Evolutionary conservation across 1,140 invertebrate genomes (phyloP), one percentile per base, ranked within the genome.

Genomic region (Pantala flavescens): DNA sequence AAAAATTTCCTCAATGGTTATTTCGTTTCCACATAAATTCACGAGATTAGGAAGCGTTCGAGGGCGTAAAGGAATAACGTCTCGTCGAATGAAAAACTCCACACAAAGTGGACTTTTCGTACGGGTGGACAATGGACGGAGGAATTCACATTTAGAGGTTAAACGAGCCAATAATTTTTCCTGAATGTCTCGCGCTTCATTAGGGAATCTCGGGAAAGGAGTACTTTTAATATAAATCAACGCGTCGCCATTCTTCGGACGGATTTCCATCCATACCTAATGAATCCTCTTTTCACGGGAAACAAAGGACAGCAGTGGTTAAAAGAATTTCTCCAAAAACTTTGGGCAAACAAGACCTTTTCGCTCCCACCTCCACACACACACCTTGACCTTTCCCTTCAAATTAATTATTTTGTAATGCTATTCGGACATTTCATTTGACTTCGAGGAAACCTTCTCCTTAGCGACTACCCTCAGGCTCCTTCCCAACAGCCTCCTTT

Each of bases 401-500:
- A 63, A 63, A 63, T 63, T 63, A 63, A 63, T 63, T 63, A 63
- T 19, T 63, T 63, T 63, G 49, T 63, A 63, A 63, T 63, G 49
- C 49, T 63, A 63, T 63, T 21, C 49, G 16, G 49, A 63, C 16
- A 63, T 63, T 63, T 63, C 49, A 19, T 21, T 21, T 21, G 49
- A 16, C 49, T 63, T 21, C 49, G 28, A 36, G 28, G 28, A 36
- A 36, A 36, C 28, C 28, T 36, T 36, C 28, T 36, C 28, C 28
- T 36, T 36, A 36, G 28, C 28, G 28, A 36, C 28, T 63, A 7
- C 49, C 49, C 49, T 63, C 49, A 14, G 49, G n/a, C 49, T 63
- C 49, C 49, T 63, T 63, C 5, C 3, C 1, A 21, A 21, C 49
- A 16, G 5, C 49, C 49, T 63, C 12, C 12, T 12, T 12, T 21